Base-by-base conservation (phyloP, 2,797 vertebrate genomes). In the Sebastes hopkinsi region DNA sequence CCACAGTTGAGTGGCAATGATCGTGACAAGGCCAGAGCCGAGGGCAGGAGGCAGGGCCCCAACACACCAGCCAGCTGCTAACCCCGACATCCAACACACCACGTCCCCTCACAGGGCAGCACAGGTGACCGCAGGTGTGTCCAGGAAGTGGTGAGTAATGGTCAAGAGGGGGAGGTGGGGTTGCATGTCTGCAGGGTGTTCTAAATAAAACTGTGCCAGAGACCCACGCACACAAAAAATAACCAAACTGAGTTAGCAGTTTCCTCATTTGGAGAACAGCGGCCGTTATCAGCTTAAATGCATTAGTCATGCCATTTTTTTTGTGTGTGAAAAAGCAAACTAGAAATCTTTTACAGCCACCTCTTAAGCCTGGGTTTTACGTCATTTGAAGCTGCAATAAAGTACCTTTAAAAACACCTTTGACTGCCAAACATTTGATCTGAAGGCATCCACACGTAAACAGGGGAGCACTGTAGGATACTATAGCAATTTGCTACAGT, bases 111-210 rank as follows among this genome's bases (percentile, higher is more conserved):
- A 38, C 56, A 61, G 83, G 83, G 81, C 80, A 64, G 68, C 84
- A 22, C 62, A 70, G 87, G 85, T 87, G 88, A 89, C 64, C 54
- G 65, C 83, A 62, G 82, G 85, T 83, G 87, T 59, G 27, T 36
- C 73, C 64, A 14, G 66, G 50, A 55, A 65, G 56, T 7, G 82
- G 59, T 88, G 88, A 92, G 81, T 84, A 85, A 90, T 72, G 85
- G 89, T 79, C 30, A 77, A 72, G 69, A 72, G 42, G 64, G 64
- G 38, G 76, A 46, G 60, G 59, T 34, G 73, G 55, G 46, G 81
- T 59, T 61, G 42, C 14, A 73, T 23, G 46, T 80, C 64, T 38
- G 55, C 11, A 42, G 6, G 23, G 27, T 52, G 30, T 73, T 72
- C 16, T 4, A 66, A 36, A 66, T 6, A 52, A 74, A 77, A 62